Percentiles rank a stretch among this genome's conserved stretches.
These are phyloP conservation scores for Brienomyrus longianalis DNA, from an alignment of 2,113 vertebrate species.

Conservation along the genomic window DNA sequence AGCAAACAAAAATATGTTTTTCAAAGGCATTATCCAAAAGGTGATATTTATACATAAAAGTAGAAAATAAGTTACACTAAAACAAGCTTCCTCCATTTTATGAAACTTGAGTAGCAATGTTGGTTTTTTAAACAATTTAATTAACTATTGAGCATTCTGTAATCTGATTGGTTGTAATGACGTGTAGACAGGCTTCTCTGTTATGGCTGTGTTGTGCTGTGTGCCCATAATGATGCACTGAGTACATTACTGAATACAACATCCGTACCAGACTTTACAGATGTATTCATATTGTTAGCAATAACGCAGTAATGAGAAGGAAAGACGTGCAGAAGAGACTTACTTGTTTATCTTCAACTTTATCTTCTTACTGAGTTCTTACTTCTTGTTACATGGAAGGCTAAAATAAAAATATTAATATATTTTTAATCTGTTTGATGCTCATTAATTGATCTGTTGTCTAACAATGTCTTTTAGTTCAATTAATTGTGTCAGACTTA, in stretches of 20 bases:
- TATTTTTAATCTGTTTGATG: neutral
- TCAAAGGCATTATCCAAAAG: neutral
- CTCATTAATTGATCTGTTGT: neutral
- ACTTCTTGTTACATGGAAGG: neutral
- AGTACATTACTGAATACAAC: neutral
- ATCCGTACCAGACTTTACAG: neutral
- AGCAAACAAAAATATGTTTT: neutral
- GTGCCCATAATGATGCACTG: neutral
- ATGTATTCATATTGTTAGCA: neutral
- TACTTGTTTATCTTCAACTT: neutral
- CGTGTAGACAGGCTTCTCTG: neutral
- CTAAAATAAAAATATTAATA: neutral
- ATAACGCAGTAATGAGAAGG: neutral
- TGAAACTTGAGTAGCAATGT: neutral
- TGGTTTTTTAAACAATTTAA: neutral
- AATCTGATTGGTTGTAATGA: constrained; percentile 13
- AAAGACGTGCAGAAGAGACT: neutral
- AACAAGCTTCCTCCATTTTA: neutral
- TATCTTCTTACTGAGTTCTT: neutral
- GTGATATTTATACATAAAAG: neutral
- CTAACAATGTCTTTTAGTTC: neutral
- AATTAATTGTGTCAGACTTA: neutral
- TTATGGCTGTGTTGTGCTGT: neutral
- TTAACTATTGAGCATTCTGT: neutral
- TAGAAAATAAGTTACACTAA: neutral